These are phyloP conservation scores for Chymomyza fuscimana DNA, from an alignment of 2,888 invertebrate species.

Conservation along the genomic window DNA sequence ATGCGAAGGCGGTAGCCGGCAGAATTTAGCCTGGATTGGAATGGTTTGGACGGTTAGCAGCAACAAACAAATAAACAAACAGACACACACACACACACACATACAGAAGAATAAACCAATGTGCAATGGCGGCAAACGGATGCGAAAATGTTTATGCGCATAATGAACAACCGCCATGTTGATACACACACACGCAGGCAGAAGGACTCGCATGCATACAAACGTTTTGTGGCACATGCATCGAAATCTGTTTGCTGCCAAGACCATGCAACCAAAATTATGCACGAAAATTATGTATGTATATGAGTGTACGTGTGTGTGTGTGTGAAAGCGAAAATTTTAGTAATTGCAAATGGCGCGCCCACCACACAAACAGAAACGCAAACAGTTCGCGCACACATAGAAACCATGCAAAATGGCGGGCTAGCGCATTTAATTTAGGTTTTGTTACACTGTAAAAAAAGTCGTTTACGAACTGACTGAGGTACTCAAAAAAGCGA, in stretches of 20 bases:
- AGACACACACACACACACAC: background rate
- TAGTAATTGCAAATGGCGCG: constrained; percentile 41
- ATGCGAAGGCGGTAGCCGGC: constrained; percentile 31
- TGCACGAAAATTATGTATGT: constrained; percentile 48
- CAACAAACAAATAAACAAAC: background rate
- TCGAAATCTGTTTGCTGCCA: constrained; percentile 57
- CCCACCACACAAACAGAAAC: constrained; percentile 33
- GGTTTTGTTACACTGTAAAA: background rate
- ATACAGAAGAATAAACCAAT: constrained; percentile 17
- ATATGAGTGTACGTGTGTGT: constrained; percentile 26
- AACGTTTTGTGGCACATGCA: constrained; percentile 51
- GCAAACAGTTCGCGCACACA: background rate
- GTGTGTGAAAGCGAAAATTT: constrained; percentile 69
- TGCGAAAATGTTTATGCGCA: constrained; percentile 71
- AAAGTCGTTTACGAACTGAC: too few relatives aligned
- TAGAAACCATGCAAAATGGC: constrained; percentile 18
- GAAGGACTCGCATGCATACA: constrained; percentile 26
- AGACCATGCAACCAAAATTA: constrained; percentile 43
- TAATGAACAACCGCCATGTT: constrained; percentile 64
- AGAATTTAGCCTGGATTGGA: background rate
- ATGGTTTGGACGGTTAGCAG: background rate
- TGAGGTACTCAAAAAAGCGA: too few relatives aligned
- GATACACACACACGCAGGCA: constrained; percentile 5
- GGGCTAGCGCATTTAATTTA: constrained; percentile 15
- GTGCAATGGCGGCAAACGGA: constrained; percentile 38